A percentile compares a stretch with the other conserved stretches of the same genome.
Evolutionary conservation across 2,888 invertebrate genomes (phyloP).

Genomic region (Tupiocoris notatus): DNA sequence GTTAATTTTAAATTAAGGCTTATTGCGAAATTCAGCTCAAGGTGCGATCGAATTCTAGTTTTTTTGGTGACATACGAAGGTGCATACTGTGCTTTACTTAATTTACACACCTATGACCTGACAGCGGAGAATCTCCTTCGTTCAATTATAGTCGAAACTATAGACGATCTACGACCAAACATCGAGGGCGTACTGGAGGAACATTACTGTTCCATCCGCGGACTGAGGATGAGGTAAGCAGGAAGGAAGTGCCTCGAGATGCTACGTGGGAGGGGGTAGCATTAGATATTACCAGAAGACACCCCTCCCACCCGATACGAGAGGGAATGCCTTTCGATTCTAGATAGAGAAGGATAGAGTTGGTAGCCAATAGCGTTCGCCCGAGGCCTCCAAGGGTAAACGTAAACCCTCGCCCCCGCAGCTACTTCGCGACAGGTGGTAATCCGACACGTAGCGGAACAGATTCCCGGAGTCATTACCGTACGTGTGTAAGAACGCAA

Average conservation of each 20-base stretch:
- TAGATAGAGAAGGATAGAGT: not conserved
- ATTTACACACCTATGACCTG: no score
- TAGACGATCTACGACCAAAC: not conserved
- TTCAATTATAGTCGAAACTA: no score
- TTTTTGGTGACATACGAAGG: no score
- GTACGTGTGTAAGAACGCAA: not conserved
- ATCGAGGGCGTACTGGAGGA: not conserved
- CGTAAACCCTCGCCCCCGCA: not conserved
- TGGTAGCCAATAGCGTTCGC: not conserved
- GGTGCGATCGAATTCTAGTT: no score
- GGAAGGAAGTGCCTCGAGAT: not conserved
- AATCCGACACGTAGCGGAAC: not conserved
- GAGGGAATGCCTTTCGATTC: not conserved
- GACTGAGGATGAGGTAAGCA: not conserved
- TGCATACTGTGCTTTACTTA: no score
- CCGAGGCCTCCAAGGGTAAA: no score
- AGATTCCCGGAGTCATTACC: not conserved
- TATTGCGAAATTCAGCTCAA: no score
- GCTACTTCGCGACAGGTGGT: not conserved
- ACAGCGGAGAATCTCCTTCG: not conserved
- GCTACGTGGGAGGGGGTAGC: not conserved
- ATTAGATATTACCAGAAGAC: no score
- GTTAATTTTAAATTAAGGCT: no score
- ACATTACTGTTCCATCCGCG: no score
- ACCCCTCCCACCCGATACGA: not conserved